phyloP scores from a whole-genome alignment of 2,113 vertebrate species.

The Cisticola juncidis region DNA sequence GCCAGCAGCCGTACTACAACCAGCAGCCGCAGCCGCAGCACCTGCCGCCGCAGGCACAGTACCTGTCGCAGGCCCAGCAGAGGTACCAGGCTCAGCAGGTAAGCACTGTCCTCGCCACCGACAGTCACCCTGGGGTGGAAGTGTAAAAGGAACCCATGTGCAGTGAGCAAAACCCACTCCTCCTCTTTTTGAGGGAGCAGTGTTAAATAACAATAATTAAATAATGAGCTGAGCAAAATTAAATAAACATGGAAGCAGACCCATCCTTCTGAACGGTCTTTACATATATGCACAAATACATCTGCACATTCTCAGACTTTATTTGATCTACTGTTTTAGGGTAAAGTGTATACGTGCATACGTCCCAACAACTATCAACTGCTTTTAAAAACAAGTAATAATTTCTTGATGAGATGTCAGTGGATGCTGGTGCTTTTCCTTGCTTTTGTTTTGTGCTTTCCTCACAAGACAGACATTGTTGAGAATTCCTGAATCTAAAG shows the following conservation, averaged over 20 bases:
- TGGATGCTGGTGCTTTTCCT: neutral
- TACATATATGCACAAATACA: neutral
- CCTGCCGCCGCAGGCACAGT: slow-evolving; percentile 82
- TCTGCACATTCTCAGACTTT: neutral
- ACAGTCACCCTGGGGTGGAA: neutral
- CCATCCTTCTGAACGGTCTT: neutral
- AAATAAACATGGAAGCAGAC: neutral
- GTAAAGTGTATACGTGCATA: neutral
- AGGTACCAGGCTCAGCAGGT: slow-evolving; percentile 91
- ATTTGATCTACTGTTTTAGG: neutral
- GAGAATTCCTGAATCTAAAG: neutral
- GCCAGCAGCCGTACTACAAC: slow-evolving; percentile 93
- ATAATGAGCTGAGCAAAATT: neutral
- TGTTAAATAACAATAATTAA: neutral
- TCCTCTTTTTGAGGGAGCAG: fast-evolving
- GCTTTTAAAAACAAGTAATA: neutral
- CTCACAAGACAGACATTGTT: neutral
- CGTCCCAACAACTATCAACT: neutral
- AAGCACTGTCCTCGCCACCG: neutral
- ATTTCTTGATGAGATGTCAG: neutral
- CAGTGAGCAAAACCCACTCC: neutral
- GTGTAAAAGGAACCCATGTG: neutral
- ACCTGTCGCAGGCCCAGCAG: slow-evolving; percentile 84
- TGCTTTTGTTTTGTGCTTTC: neutral
- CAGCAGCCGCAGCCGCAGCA: slow-evolving; percentile 87